These are phyloP conservation scores for Holothuria scabra DNA, from an alignment of 53 echinoderm and acorn worm species.

Conservation along the genomic window DNA sequence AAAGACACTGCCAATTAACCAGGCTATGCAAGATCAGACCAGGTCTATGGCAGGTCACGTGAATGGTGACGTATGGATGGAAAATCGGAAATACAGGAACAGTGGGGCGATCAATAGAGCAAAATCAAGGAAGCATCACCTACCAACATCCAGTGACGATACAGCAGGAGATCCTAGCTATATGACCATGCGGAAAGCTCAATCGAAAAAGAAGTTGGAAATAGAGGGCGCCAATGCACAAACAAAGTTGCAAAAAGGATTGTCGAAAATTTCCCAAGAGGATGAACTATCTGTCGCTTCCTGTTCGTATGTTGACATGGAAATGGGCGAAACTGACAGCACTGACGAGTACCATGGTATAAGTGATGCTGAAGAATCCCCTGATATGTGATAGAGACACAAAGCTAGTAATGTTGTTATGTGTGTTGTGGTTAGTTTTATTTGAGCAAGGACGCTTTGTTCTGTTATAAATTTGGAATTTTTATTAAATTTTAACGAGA, in stretches of 20 bases:
- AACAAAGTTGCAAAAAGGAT: too few relatives aligned
- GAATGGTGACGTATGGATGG: not conserved
- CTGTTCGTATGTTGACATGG: constrained; percentile 15
- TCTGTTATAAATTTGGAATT: too few relatives aligned
- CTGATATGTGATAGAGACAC: not conserved
- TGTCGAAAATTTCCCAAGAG: too few relatives aligned
- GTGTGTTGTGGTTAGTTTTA: too few relatives aligned
- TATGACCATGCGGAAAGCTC: not conserved
- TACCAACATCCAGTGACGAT: too few relatives aligned
- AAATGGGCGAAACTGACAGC: not conserved
- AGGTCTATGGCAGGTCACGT: not conserved
- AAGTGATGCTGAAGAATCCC: not conserved
- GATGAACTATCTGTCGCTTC: not conserved
- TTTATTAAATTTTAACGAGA: too few relatives aligned
- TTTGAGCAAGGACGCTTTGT: too few relatives aligned
- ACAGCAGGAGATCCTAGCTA: not conserved
- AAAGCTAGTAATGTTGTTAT: too few relatives aligned
- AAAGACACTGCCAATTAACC: not conserved
- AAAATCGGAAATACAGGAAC: constrained; percentile 2
- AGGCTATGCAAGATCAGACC: not conserved
- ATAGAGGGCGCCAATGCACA: not conserved
- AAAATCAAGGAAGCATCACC: constrained; percentile 18
- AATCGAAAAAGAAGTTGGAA: too few relatives aligned
- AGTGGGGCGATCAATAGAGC: constrained; percentile 1
- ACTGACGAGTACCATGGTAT: not conserved